phyloP scores from a whole-genome alignment of 92 coral and sea anemone species.

The Scolanthus callimorphus region DNA sequence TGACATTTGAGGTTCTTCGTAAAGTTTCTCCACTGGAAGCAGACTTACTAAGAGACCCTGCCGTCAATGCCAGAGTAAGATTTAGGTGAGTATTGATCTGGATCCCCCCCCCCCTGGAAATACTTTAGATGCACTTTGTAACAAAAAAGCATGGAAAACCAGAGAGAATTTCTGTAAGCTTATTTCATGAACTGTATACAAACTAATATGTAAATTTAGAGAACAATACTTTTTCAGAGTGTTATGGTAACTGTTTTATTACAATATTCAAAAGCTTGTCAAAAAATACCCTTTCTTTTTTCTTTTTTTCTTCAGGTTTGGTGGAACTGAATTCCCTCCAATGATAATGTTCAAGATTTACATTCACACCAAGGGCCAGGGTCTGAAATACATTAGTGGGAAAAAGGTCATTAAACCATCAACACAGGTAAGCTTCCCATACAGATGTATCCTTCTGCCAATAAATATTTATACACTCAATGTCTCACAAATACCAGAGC shows the following conservation, averaged over 20 bases:
- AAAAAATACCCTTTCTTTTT: too few relatives aligned
- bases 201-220: too few relatives aligned
- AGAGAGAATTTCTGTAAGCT: neutral
- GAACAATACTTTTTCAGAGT: too few relatives aligned
- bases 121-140: too few relatives aligned
- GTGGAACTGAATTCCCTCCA: conserved; percentile 96
- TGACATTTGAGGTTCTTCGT: conserved; percentile 88
- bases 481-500: too few relatives aligned
- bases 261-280: too few relatives aligned
- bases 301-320: conserved; percentile 61
- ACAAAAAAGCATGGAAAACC: too few relatives aligned
- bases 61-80: conserved; percentile 82
- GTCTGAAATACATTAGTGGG: conserved; percentile 93
- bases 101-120: too few relatives aligned
- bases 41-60: conserved; percentile 84
- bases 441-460: too few relatives aligned
- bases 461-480: too few relatives aligned
- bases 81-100: conserved; percentile 83
- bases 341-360: conserved; percentile 91
- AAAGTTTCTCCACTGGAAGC: conserved; percentile 97
- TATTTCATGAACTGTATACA: neutral
- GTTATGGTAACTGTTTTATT: too few relatives aligned
- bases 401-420: conserved; percentile 88
- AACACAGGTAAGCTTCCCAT: conserved; percentile 71
- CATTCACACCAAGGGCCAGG: conserved; percentile 85